A percentile compares a stretch with the other conserved stretches of the same genome.
Evolutionary conservation across 1,140 invertebrate genomes (phyloP).

Genomic region (fruit fly (Drosophila melanogaster)): DNA sequence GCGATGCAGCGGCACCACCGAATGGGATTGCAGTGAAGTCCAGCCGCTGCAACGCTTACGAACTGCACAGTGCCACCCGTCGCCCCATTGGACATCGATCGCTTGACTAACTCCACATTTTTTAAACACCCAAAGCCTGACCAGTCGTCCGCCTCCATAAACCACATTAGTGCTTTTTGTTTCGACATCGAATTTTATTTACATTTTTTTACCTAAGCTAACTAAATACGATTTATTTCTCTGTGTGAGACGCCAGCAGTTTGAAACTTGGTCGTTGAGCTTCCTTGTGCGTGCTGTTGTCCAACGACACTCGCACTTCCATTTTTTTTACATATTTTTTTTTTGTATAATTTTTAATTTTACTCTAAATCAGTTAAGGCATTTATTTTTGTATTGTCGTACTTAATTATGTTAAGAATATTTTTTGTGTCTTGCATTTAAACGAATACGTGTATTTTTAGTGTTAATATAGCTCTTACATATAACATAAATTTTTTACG

Average conservation of each 20-base stretch:
- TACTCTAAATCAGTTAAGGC: conserved; percentile 8
- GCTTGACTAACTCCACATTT: conserved; percentile 6
- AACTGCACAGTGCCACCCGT: background rate
- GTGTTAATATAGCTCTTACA: conserved; percentile 37
- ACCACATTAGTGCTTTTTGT: conserved; percentile 12
- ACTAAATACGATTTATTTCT: conserved; percentile 2
- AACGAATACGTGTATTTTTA: conserved; percentile 45
- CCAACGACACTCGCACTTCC: conserved; percentile 59
- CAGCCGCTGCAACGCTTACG: background rate
- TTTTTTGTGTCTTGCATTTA: conserved; percentile 29
- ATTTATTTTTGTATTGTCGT: conserved; percentile 39
- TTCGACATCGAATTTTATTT: conserved; percentile 22
- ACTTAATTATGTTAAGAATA: conserved; percentile 32
- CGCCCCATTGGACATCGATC: conserved; percentile 32
- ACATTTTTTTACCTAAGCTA: conserved; percentile 7
- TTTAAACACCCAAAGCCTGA: conserved; percentile 27
- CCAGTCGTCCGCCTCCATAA: conserved; percentile 32
- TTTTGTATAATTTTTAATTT: conserved; percentile 10
- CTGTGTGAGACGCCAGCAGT: conserved; percentile 29
- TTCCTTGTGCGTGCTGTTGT: conserved; percentile 64
- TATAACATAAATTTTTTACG: conserved; percentile 5
- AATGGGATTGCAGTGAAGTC: background rate
- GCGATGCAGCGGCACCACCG: background rate
- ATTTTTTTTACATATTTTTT: conserved; percentile 32
- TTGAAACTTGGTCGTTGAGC: conserved; percentile 72